Evolutionary conservation across 2,888 invertebrate genomes (phyloP).

Genomic region (Notocelia uddmanniana): DNA sequence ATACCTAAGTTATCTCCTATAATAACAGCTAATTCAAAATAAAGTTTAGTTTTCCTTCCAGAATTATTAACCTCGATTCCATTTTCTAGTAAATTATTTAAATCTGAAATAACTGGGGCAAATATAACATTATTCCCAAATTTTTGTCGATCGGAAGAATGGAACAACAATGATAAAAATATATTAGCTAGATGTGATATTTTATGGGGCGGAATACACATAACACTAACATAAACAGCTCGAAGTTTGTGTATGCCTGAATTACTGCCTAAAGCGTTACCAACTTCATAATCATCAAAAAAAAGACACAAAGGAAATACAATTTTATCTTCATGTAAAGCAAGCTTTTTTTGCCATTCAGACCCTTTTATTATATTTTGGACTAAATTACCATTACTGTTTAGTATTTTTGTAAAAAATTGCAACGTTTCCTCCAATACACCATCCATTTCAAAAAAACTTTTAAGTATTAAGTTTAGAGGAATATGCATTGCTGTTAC

Average conservation of each 20-base stretch:
- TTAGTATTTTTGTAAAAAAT: slow-evolving; percentile 18
- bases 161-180: slow-evolving; percentile 32
- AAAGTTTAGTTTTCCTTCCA: no score
- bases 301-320: slow-evolving; percentile 37
- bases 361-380: slow-evolving; percentile 33
- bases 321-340: slow-evolving; percentile 31
- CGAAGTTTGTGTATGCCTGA: slow-evolving; percentile 43
- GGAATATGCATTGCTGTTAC: slow-evolving; percentile 33
- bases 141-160: slow-evolving; percentile 32
- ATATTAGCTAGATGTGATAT: slow-evolving; percentile 31
- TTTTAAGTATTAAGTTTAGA: slow-evolving; percentile 20
- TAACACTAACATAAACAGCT: slow-evolving; percentile 36
- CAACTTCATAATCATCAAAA: slow-evolving; percentile 44
- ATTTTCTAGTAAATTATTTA: no score
- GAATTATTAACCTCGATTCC: no score
- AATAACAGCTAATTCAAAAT: no score
- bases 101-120: slow-evolving; percentile 25
- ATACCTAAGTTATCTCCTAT: no score
- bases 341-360: slow-evolving; percentile 31
- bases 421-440: slow-evolving; percentile 29
- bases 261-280: slow-evolving; percentile 45
- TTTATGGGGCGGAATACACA: slow-evolving; percentile 17
- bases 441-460: slow-evolving; percentile 26
- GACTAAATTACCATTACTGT: slow-evolving; percentile 22
- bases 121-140: slow-evolving; percentile 37